Base-by-base conservation (phyloP, 2,888 invertebrate genomes). In the Buathra laborator region DNA sequence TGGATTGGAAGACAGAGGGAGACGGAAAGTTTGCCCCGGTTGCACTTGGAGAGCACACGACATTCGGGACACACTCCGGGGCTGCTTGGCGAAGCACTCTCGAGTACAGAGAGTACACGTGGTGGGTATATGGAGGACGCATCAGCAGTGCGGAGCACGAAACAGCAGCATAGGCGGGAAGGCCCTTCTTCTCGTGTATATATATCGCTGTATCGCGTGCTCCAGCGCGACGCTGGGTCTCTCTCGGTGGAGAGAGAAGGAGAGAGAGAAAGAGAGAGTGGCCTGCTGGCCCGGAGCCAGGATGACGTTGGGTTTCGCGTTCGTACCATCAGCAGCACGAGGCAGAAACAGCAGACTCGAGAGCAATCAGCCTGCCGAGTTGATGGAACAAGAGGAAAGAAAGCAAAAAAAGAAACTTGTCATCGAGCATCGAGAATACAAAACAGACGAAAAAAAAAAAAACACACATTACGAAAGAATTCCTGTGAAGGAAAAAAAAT, bases 231-330 rank as follows among this genome's bases (percentile, higher is more conserved):
- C 68, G 43, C 71, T 74, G 12, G 19, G 19, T 59, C 56, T 29
- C 19, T 59, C 56, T 77, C 48, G 64, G 37, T 37, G 5, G 37
- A 37, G 37, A 37, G 37, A 37, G 37, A 37, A 0, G 6, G 37
- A 37, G 37, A 37, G 37, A 5, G 37, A 37, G 37, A 37, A 24
- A 24, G 37, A 37, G 71, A 83, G 79, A 80, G 83, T 80, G 64
- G 72, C 77, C 84, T 84, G 81, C 84, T 84, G 81, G 84, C 84
- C 64, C 68, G 56, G 32, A 84, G 84, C 84, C 84, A 84, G 78
- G 51, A 84, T 79, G 81, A 84, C 84, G 81, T 84, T 64, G 78
- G 64, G 78, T 37, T 78, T 80, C 32, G 44, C 29, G 51, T 53
- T 62, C 19, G 6, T 66, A 64, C 66, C 43, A 59, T 29, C n/a